phyloP scores from a whole-genome alignment of 2,113 vertebrate species.

The Abramis brama region DNA sequence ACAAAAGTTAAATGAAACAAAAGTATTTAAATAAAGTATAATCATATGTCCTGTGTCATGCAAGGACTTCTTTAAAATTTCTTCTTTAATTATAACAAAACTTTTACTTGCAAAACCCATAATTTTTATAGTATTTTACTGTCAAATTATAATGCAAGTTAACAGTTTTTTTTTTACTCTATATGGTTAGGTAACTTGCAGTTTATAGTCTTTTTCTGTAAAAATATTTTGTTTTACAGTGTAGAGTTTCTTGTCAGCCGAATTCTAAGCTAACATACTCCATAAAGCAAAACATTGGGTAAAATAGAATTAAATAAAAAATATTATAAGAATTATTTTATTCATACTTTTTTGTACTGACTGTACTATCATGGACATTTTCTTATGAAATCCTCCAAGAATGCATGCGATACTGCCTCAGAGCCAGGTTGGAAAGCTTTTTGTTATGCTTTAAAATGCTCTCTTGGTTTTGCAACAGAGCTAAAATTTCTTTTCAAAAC shows the following conservation, averaged over 20 bases:
- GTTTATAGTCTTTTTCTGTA: no score
- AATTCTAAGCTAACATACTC: background rate
- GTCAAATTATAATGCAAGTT: no score
- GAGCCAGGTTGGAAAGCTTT: background rate
- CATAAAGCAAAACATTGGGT: background rate
- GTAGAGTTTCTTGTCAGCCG: background rate
- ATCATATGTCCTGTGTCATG: no score
- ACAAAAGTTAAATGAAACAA: no score
- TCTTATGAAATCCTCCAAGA: background rate
- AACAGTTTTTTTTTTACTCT: no score
- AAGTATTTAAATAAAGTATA: no score
- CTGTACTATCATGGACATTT: background rate
- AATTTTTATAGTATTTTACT: no score
- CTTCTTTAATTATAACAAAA: no score
- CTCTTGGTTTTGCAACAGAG: constrained; percentile 1
- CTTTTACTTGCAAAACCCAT: no score
- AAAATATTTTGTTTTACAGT: no score
- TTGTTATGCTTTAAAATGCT: background rate
- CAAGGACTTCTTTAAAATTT: no score
- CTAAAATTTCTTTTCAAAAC: background rate
- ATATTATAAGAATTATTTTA: background rate
- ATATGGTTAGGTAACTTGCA: no score
- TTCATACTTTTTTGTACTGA: background rate
- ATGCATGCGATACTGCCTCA: background rate
- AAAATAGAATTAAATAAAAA: background rate